Evolutionary conservation across 2,113 vertebrate genomes (phyloP), one percentile per base, ranked within the genome.

Genomic region (Larimichthys crocea): DNA sequence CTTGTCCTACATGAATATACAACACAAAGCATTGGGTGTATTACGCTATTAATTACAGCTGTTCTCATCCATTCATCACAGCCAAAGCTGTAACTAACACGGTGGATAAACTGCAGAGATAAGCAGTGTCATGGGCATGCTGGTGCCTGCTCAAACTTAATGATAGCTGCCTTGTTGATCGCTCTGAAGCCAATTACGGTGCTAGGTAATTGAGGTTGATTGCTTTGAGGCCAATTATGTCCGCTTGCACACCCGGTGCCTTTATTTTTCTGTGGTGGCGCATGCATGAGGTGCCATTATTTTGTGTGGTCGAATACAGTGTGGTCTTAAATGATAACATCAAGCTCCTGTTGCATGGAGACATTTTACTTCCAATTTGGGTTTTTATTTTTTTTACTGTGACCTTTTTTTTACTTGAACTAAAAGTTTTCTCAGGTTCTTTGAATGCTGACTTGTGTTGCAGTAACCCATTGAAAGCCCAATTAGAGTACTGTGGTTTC

Each of bases 191-290:
- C 92, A 90, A 91, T 94, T 93, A 92, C 57, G 57, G 76, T 49
- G 75, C 62, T 61, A 29, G 82, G 72, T 94, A 94, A 94, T 92
- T 92, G 89, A 83, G 80, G 85, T 91, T 92, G 88, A 94, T 94
- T 94, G 89, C 91, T 92, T 70, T 88, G 89, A 91, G 91, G 87
- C 85, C 90, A 92, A 93, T 94, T 94, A 91, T 56, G 74, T 76
- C 82, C 31, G 12, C 80, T 84, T 80, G 79, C 84, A 86, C 72
- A 77, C 77, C 81, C 80, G 22, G 44, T 82, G 69, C 82, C 79
- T 87, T 81, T 89, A 69, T 89, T 80, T 90, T 79, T 85, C 22
- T 66, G 69, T 72, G 80, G 82, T 80, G 72, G 55, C 7, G 46
- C 87, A 75, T 71, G 70, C 87, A 77, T 71, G 70, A 78, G 81